Percentiles rank a stretch among this genome's conserved stretches.
These are phyloP conservation scores for Camponotus vicinus DNA, from an alignment of 1,140 invertebrate genomes.

Conservation along the genomic window DNA sequence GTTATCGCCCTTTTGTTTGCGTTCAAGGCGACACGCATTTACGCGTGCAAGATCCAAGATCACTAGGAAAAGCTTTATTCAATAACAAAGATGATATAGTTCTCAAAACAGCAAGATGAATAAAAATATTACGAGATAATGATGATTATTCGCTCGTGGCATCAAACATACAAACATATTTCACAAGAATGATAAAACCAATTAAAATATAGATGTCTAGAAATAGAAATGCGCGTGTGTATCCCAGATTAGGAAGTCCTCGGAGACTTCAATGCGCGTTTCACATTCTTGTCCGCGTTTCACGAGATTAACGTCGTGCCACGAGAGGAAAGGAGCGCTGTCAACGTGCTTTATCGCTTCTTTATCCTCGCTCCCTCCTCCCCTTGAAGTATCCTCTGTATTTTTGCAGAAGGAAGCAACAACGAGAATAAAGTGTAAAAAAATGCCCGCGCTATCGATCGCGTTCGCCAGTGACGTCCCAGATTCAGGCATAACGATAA, in stretches of 20 bases:
- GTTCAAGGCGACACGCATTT: slow-evolving; percentile 4
- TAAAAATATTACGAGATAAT: background rate
- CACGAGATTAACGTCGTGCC: background rate
- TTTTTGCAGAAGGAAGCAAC: slow-evolving; percentile 1
- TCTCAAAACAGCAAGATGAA: background rate
- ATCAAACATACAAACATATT: background rate
- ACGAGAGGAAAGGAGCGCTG: background rate
- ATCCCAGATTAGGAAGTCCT: background rate
- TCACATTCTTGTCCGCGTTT: background rate
- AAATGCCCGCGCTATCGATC: slow-evolving; percentile 59
- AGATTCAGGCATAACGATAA: slow-evolving; percentile 75
- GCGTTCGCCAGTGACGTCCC: slow-evolving; percentile 48
- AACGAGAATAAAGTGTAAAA: slow-evolving; percentile 43
- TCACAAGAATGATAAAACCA: background rate
- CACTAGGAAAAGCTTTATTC: background rate
- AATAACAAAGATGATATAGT: background rate
- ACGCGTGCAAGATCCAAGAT: background rate
- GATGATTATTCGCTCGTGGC: background rate
- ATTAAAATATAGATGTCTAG: background rate
- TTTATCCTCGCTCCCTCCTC: background rate
- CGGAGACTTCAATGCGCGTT: slow-evolving; percentile 24
- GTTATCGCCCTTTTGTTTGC: slow-evolving; percentile 8
- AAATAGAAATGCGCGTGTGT: background rate
- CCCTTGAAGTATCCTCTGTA: background rate
- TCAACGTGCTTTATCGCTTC: background rate